A percentile compares a stretch with the other conserved stretches of the same genome.
Evolutionary conservation across 2,113 vertebrate species (phyloP).

Genomic region (Poeciliopsis turrubarensis): DNA sequence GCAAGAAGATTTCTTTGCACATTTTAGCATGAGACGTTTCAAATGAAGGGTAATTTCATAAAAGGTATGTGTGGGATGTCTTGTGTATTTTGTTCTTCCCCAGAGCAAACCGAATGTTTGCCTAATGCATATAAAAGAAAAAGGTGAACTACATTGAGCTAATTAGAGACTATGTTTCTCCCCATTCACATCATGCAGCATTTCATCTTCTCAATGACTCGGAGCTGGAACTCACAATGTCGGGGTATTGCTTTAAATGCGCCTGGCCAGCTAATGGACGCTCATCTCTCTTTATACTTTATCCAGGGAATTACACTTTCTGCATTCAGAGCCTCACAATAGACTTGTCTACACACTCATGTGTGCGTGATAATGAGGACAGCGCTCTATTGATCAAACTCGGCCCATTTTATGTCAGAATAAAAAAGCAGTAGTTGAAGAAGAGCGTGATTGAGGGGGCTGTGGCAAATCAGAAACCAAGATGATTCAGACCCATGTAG

Average conservation of each 20-base stretch:
- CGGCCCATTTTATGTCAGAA: constrained; percentile 70
- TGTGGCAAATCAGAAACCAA: constrained; percentile 45
- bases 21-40: neutral
- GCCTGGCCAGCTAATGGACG: constrained; percentile 75
- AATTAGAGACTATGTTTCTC: constrained; percentile 49
- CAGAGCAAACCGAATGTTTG: constrained; percentile 17
- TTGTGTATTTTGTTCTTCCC: constrained; percentile 26
- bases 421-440: constrained; percentile 66
- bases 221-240: constrained; percentile 58
- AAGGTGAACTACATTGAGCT: constrained; percentile 33
- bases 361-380: constrained; percentile 67
- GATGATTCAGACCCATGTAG: constrained; percentile 36
- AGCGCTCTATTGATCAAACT: constrained; percentile 75
- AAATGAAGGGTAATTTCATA: constrained; percentile 1
- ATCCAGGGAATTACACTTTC: constrained; percentile 70
- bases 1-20: neutral
- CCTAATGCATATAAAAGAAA: constrained; percentile 46
- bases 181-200: constrained; percentile 40
- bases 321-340: constrained; percentile 70
- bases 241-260: constrained; percentile 69
- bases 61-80: constrained; percentile 5
- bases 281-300: constrained; percentile 71
- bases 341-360: constrained; percentile 61
- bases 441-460: constrained; percentile 46
- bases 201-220: constrained; percentile 68